Percentiles rank a stretch among this genome's conserved stretches.
Conservation (phyloP, 2,797 vertebrate species). For the Pantherophis alleghaniensis region DNA sequence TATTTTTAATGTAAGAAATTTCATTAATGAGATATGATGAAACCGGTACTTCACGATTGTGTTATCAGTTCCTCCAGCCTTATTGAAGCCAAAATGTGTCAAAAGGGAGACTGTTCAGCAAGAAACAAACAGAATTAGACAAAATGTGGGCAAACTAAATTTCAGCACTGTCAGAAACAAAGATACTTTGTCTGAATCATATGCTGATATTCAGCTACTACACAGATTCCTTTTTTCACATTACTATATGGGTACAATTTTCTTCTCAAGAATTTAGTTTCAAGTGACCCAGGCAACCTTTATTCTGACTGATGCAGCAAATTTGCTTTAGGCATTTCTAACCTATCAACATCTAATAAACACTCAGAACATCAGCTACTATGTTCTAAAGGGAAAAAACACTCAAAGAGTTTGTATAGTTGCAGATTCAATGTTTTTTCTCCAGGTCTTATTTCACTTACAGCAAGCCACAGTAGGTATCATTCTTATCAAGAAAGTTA, state of each 20-base stretch:
- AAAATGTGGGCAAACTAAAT: conserved; percentile 59
- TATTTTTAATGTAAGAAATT: conserved; percentile 18
- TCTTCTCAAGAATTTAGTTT: conserved; percentile 47
- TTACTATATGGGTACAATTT: conserved; percentile 45
- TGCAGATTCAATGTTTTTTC: not conserved
- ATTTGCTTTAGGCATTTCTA: conserved; percentile 28
- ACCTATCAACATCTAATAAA: conserved; percentile 40
- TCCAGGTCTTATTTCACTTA: not conserved
- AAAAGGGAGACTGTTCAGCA: conserved; percentile 43
- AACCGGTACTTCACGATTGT: conserved; percentile 20
- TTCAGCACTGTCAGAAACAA: conserved; percentile 38
- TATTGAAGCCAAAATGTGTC: conserved; percentile 47
- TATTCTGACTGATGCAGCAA: conserved; percentile 37
- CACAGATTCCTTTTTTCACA: conserved; percentile 35
- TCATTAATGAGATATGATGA: conserved; percentile 31
- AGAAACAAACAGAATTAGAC: conserved; percentile 46
- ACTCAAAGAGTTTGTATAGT: not conserved
- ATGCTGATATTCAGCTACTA: not conserved
- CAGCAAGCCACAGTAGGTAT: not conserved
- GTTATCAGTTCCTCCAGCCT: conserved; percentile 40
- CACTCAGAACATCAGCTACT: conserved; percentile 18
- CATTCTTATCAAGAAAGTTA: not conserved
- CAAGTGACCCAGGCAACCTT: conserved; percentile 41
- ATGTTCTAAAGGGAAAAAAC: not conserved
- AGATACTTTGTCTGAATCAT: not conserved